phyloP scores from a whole-genome alignment of 2,113 vertebrate species.

The Sprattus sprattus region DNA sequence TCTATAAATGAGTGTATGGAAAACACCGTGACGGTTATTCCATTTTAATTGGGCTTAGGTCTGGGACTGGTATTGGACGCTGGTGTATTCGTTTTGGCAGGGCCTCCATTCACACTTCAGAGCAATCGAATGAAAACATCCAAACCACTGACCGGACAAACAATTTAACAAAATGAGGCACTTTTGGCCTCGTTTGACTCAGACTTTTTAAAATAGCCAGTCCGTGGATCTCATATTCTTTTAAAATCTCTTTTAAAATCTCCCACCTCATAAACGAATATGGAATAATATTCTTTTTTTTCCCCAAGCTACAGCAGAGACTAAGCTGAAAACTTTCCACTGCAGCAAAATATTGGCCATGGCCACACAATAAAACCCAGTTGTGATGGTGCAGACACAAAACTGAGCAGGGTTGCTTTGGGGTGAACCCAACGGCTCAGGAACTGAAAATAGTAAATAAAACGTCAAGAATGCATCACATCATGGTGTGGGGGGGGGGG shows the following conservation, averaged over 20 bases:
- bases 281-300: slow-evolving; percentile 16
- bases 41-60: background rate
- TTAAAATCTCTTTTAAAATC: background rate
- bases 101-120: background rate
- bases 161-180: background rate
- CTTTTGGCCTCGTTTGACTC: background rate
- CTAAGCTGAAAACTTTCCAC: slow-evolving; percentile 20
- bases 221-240: background rate
- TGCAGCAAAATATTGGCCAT: background rate
- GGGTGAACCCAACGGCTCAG: background rate
- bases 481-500: slow-evolving; percentile 41
- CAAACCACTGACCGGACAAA: background rate
- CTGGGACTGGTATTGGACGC: background rate
- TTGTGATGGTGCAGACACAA: background rate
- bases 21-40: background rate
- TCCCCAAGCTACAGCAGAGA: background rate
- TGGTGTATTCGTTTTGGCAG: background rate
- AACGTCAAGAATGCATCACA: slow-evolving; percentile 28
- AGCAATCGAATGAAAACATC: background rate
- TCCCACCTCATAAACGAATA: slow-evolving; percentile 26
- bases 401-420: background rate
- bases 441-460: slow-evolving; percentile 21
- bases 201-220: slow-evolving; percentile 6
- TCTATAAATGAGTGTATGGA: slow-evolving; percentile 11
- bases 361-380: background rate